Evolutionary conservation across 2,888 invertebrate genomes (phyloP).

Genomic region (Piscicola geometra): DNA sequence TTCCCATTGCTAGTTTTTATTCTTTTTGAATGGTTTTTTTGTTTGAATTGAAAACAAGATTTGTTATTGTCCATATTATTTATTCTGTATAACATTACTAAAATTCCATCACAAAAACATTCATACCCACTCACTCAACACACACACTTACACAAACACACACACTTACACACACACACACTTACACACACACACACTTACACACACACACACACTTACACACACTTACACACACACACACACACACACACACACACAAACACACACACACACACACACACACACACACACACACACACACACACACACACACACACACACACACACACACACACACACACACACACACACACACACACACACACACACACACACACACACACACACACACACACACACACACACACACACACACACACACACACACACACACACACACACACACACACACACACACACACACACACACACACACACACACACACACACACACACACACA

Average conservation of each 20-base stretch:
- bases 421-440: conserved; percentile 14
- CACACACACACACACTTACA: neutral
- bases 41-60: too few relatives aligned
- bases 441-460: conserved; percentile 19
- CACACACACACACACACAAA: neutral
- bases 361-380: conserved; percentile 22
- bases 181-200: too few relatives aligned
- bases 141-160: too few relatives aligned
- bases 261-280: neutral
- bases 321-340: conserved; percentile 17
- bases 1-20: too few relatives aligned
- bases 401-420: conserved; percentile 8
- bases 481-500: too few relatives aligned
- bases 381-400: conserved; percentile 12
- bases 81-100: too few relatives aligned
- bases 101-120: too few relatives aligned
- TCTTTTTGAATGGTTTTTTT: too few relatives aligned
- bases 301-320: conserved; percentile 10
- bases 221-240: neutral
- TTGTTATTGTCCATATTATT: too few relatives aligned
- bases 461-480: too few relatives aligned
- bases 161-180: too few relatives aligned
- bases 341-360: conserved; percentile 17
- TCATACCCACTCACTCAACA: too few relatives aligned
- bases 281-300: conserved; percentile 20